A percentile compares a stretch with the other conserved stretches of the same genome.
phyloP scores from a whole-genome alignment of 2,888 invertebrate species.

The Meta bourneti region DNA sequence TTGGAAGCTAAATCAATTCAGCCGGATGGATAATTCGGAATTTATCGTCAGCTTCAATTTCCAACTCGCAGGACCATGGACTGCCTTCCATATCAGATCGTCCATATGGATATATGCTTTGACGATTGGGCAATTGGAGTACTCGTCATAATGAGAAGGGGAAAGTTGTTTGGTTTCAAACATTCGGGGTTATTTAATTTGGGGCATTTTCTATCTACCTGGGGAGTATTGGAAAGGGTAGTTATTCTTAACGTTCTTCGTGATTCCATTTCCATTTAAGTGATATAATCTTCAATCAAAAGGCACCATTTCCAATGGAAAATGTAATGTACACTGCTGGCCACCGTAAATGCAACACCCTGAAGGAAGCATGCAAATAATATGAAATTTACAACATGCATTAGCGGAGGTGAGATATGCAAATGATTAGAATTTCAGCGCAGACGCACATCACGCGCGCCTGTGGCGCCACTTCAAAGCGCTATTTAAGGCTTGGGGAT shows the following conservation, averaged over 20 bases:
- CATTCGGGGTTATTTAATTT: background rate
- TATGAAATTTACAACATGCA: too few relatives aligned
- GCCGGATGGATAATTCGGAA: conserved; percentile 31
- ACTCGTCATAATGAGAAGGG: background rate
- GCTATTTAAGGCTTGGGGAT: too few relatives aligned
- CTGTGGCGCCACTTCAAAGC: too few relatives aligned
- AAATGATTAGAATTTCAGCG: too few relatives aligned
- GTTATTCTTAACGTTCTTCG: background rate
- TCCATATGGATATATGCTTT: background rate
- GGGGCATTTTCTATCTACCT: background rate
- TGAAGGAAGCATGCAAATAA: too few relatives aligned
- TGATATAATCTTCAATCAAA: background rate
- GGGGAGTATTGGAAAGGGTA: background rate
- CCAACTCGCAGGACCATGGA: background rate
- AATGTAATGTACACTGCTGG: too few relatives aligned
- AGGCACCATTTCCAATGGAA: too few relatives aligned
- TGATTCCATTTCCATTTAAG: background rate
- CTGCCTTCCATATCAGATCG: background rate
- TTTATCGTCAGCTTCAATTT: conserved; percentile 35
- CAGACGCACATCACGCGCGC: too few relatives aligned
- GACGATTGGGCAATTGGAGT: conserved; percentile 5
- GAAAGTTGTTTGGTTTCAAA: background rate
- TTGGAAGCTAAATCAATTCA: conserved; percentile 22
- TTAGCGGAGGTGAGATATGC: too few relatives aligned
- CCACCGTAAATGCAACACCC: too few relatives aligned